These are phyloP conservation scores for Sebastes trivittatus DNA, from an alignment of 2,797 vertebrate species.

Conservation along the genomic window DNA sequence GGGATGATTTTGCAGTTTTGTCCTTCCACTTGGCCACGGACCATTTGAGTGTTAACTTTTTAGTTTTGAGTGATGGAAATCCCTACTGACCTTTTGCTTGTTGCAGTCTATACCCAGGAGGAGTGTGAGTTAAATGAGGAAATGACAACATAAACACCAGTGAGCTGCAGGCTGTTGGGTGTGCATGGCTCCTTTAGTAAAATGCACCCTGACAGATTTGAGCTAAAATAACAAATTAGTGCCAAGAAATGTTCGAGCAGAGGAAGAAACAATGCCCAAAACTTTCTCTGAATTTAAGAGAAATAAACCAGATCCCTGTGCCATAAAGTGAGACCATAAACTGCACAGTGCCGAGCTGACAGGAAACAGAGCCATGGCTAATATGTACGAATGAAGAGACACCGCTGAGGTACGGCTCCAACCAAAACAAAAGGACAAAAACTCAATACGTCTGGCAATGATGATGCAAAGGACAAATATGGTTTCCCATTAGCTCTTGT, in stretches of 20 bases:
- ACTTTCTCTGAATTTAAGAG: conserved; percentile 18
- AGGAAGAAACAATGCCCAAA: conserved; percentile 1
- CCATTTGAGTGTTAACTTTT: conserved; percentile 85
- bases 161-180: conserved; percentile 55
- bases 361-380: conserved; percentile 41
- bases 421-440: conserved; percentile 68
- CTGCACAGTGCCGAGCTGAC: conserved; percentile 20
- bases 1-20: conserved; percentile 85
- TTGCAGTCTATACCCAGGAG: conserved; percentile 76
- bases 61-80: conserved; percentile 82
- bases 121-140: conserved; percentile 78
- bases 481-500: conserved; percentile 68
- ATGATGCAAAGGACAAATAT: conserved; percentile 70
- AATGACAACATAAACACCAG: conserved; percentile 67
- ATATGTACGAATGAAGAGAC: conserved; percentile 65
- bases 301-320: neutral
- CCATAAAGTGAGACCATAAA: conserved; percentile 29
- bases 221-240: conserved; percentile 35
- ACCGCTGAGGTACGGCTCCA: conserved; percentile 50
- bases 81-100: conserved; percentile 82
- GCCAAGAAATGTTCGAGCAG: conserved; percentile 8
- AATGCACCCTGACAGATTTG: conserved; percentile 37
- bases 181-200: conserved; percentile 41
- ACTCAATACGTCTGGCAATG: conserved; percentile 73
- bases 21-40: conserved; percentile 82